These are phyloP conservation scores for Phoenoteleia sp. DNA, from an alignment of 2,888 invertebrate species.

Conservation along the genomic window DNA sequence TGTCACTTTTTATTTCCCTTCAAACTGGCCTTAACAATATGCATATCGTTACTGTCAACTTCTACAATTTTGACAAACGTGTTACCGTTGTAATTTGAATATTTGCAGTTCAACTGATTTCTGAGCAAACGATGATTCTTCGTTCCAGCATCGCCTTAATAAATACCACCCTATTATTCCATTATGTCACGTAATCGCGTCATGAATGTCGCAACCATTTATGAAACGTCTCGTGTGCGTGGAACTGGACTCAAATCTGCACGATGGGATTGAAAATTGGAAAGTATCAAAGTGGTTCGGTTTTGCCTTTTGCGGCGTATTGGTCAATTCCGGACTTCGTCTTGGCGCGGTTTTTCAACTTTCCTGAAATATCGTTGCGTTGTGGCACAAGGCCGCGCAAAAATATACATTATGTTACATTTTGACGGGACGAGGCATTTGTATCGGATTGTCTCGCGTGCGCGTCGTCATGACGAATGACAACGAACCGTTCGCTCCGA, in stretches of 20 bases:
- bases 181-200: constrained; percentile 36
- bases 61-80: no score
- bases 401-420: constrained; percentile 64
- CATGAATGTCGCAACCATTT: constrained; percentile 34
- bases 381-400: constrained; percentile 68
- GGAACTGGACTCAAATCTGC: constrained; percentile 24
- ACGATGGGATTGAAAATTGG: constrained; percentile 44
- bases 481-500: constrained; percentile 51
- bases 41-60: no score
- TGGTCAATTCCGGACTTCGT: constrained; percentile 52
- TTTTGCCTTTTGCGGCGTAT: constrained; percentile 57
- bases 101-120: background rate
- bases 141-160: background rate
- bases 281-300: constrained; percentile 19
- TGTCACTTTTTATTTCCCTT: no score
- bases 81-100: no score
- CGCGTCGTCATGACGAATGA: constrained; percentile 26
- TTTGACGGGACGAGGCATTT: constrained; percentile 41
- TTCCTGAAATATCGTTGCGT: constrained; percentile 66
- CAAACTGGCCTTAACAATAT: no score
- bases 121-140: no score
- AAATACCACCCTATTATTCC: constrained; percentile 20
- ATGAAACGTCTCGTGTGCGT: background rate
- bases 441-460: constrained; percentile 45
- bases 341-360: constrained; percentile 67